Evolutionary conservation across 2,888 invertebrate species (phyloP), one percentile per base, ranked within the genome.

Genomic region (Patella pellucida): DNA sequence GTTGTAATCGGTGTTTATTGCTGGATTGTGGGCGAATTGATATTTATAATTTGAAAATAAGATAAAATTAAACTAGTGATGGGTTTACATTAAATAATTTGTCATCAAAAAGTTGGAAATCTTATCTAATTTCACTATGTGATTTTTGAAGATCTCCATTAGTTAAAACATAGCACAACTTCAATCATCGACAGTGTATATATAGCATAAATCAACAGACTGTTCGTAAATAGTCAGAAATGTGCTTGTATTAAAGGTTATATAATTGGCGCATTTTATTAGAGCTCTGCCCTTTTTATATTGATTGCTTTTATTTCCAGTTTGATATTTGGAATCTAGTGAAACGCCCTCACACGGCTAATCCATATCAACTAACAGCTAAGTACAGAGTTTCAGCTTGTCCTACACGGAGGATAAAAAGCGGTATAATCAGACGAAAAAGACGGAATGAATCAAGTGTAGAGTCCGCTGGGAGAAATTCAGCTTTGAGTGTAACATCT

Each of bases 261-360:
- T 41, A 9, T 41, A 41, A 41, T 41, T 41, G 41, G 9, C 0
- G 9, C 7, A 41, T 41, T 41, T 41, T 7, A 7, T 41, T 7
- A 7, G 7, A 41, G 7, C 7, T 41, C 7, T 2, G n/a, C 3
- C 41, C 41, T 41, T 41, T 1, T 68, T 15, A 4, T 5, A 12
- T 3, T 23, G 4, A 9, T 15, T 9, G 4, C 1, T n/a, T 52
- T 52, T 52, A 19, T 52, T 16, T 76, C 19, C 80, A 86, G 85
- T 83, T 84, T 74, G 86, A 86, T 76, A 83, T 83, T 70, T 83
- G 82, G 82, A 80, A 81, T 27, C 80, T 84, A 23, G 82, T 84
- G 68, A 82, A 81, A 71, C 75, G 86, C n/a, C 82, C 84, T 15
- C 79, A 83, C 73, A 83, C 82, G 23, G 79, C 83, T 4, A 82